phyloP scores from a whole-genome alignment of 2,888 invertebrate genomes.

The Disparrhopalites patrizii region DNA sequence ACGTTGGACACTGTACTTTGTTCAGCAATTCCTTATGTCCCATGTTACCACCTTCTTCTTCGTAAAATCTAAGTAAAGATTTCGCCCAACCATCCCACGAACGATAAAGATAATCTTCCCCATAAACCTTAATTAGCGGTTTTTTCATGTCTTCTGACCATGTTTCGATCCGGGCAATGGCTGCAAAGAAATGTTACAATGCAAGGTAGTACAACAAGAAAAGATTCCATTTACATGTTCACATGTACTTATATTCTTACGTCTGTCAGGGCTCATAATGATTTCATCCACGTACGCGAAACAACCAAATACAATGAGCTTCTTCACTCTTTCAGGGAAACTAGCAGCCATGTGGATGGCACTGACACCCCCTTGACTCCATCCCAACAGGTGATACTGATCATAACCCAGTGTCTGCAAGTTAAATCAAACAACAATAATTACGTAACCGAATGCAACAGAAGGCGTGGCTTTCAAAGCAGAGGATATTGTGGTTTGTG shows the following conservation, averaged over 20 bases:
- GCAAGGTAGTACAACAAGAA: background rate
- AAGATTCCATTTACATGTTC: background rate
- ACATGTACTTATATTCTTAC: slow-evolving; percentile 12
- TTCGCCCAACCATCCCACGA: slow-evolving; percentile 73
- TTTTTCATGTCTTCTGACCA: slow-evolving; percentile 77
- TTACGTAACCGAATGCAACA: background rate
- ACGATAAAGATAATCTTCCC: slow-evolving; percentile 64
- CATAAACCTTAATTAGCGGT: slow-evolving; percentile 69
- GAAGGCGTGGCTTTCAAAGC: too few species aligned
- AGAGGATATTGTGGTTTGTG: too few species aligned
- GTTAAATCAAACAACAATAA: slow-evolving; percentile 6
- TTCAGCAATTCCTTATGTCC: slow-evolving; percentile 54
- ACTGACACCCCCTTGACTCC: slow-evolving; percentile 53
- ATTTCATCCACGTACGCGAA: slow-evolving; percentile 4
- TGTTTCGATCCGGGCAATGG: slow-evolving; percentile 64
- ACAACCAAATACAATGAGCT: slow-evolving; percentile 49
- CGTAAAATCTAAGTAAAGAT: slow-evolving; percentile 58
- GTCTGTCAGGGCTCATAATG: background rate
- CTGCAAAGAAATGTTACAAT: slow-evolving; percentile 23
- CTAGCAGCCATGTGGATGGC: slow-evolving; percentile 52
- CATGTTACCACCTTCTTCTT: slow-evolving; percentile 58
- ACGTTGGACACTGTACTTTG: slow-evolving; percentile 68
- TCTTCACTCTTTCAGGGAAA: slow-evolving; percentile 51
- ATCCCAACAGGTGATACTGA: slow-evolving; percentile 52
- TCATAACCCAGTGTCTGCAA: slow-evolving; percentile 47